phyloP scores from a whole-genome alignment of 2,797 vertebrate genomes.

The Enteromius unitaeniatus region DNA sequence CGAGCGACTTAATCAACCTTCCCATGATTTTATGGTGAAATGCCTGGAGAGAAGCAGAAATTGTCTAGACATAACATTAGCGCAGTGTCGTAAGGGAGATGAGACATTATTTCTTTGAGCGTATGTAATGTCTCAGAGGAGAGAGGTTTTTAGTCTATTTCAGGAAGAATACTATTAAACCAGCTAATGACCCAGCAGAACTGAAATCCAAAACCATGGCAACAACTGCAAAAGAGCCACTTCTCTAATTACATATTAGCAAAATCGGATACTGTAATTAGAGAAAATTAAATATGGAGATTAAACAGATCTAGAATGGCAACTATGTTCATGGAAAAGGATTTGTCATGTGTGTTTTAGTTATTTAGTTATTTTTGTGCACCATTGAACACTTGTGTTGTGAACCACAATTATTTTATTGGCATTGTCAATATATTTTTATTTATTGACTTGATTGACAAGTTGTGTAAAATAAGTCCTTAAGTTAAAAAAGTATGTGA shows the following conservation, averaged over 20 bases:
- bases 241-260: conserved; percentile 61
- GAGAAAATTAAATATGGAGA: conserved; percentile 59
- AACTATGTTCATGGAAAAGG: conserved; percentile 47
- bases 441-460: not conserved
- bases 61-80: conserved; percentile 40
- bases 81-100: conserved; percentile 19
- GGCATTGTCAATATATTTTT: not conserved
- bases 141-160: conserved; percentile 48
- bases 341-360: conserved; percentile 22
- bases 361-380: not conserved
- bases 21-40: conserved; percentile 11
- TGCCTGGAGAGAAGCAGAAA: conserved; percentile 37
- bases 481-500: not conserved
- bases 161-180: conserved; percentile 61
- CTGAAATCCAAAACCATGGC: conserved; percentile 64
- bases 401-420: not conserved
- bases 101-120: conserved; percentile 42
- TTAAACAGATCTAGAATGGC: conserved; percentile 55
- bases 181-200: conserved; percentile 63
- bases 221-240: conserved; percentile 58
- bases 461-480: not conserved
- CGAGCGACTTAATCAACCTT: conserved; percentile 26
- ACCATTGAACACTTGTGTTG: not conserved
- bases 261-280: conserved; percentile 62
- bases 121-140: conserved; percentile 52